Evolutionary conservation across 2,888 invertebrate species (phyloP), one percentile per base, ranked within the genome.

Genomic region (Drosophila ezoana): DNA sequence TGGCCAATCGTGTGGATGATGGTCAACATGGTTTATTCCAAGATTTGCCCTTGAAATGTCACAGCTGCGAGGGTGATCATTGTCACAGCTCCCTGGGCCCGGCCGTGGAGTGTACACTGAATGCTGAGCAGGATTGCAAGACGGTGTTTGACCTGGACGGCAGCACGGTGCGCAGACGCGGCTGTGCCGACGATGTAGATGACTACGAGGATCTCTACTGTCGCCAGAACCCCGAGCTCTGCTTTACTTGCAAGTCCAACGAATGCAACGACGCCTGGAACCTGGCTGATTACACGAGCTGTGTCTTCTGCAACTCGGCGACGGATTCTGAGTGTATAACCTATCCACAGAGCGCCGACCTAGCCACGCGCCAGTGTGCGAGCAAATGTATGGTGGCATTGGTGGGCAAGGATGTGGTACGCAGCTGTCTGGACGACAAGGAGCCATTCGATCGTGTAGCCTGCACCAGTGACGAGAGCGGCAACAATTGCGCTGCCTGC

Each of bases 341-440:
- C 1, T 79, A 79, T 57, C 88, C 91, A 1, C 69, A 58, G 1
- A 63, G 58, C 2, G 5, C 59, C 0, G 66, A 18, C 5, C 60
- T 91, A 4, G 54, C 40, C 11, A 73, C 48, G 0, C 82, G 92
- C 3, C 76, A 79, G 33, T 91, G 91, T 60, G 75, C 89, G 51
- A 89, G 88, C 23, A 71, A 84, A 47, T 91, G 91, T 32, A 70
- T 92, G 88, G 90, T 89, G 8, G 89, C 91, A 0, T 11, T 71
- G 45, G 44, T 20, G 9, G 82, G 63, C 35, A 45, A 40, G 10
- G 71, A 78, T 3, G 33, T 91, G 2, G 41, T 91, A n/a, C 91
- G 91, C 5, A 83, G 89, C n/a, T 91, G 91, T 14, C 60, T 90
- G 53, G 87, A 91, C 40, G 91, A 91, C 59, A 91, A 90, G 63